These are phyloP conservation scores for Clupea harengus DNA, from an alignment of 2,113 vertebrate genomes.

Conservation along the genomic window DNA sequence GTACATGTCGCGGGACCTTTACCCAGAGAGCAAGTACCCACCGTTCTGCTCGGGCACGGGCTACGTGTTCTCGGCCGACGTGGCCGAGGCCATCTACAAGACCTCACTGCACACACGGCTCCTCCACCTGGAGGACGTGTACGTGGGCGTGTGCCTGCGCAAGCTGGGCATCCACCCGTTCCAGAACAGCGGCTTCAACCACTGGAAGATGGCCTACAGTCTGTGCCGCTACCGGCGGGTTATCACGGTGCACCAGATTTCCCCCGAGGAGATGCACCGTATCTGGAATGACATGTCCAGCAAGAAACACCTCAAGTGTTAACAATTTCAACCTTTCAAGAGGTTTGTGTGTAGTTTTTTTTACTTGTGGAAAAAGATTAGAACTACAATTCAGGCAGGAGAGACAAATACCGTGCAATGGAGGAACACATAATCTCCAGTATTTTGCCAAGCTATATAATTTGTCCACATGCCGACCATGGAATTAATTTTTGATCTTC, in stretches of 20 bases:
- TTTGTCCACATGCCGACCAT: background rate
- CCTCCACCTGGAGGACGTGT: slow-evolving; percentile 96
- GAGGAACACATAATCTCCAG: background rate
- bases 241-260: slow-evolving; percentile 97
- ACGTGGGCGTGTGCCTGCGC: slow-evolving; percentile 92
- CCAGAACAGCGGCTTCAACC: slow-evolving; percentile 99
- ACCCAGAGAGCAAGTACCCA: slow-evolving; percentile 94
- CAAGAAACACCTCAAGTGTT: slow-evolving; percentile 98
- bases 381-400: background rate
- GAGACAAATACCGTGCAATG: background rate
- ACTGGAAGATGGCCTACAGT: slow-evolving; percentile 99
- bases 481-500: background rate
- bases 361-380: background rate
- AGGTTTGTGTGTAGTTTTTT: slow-evolving; percentile 17
- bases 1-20: slow-evolving; percentile 98
- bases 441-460: background rate
- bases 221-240: slow-evolving; percentile 93
- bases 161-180: slow-evolving; percentile 97
- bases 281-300: slow-evolving; percentile 99
- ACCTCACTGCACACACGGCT: slow-evolving; percentile 95
- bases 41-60: slow-evolving; percentile 98
- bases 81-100: slow-evolving; percentile 96
- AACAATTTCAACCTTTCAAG: slow-evolving; percentile 37
- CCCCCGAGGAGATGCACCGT: slow-evolving; percentile 97
- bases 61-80: slow-evolving; percentile 95